Conservation (phyloP, 2,113 vertebrate genomes). For the Gymnocephalus cernua region DNA sequence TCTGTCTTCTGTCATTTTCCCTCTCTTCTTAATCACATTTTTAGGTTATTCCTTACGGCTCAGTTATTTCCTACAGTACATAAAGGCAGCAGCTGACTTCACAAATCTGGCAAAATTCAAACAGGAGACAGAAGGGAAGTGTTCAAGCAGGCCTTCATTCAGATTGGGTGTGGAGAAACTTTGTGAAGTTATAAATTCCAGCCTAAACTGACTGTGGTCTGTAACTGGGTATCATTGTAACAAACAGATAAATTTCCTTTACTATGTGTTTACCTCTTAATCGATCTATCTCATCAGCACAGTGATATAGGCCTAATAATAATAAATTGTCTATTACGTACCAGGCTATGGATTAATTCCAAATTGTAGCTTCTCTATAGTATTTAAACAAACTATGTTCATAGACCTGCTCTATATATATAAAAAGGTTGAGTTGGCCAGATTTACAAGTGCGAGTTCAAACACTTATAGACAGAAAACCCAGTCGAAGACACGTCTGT, state of each 20-base stretch:
- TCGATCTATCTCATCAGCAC: background rate
- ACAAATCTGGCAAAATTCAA: constrained; percentile 51
- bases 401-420: background rate
- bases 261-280: background rate
- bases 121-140: constrained; percentile 11
- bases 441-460: constrained; percentile 23
- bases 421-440: background rate
- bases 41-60: background rate
- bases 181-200: background rate
- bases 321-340: no score
- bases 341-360: background rate
- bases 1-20: background rate
- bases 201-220: background rate
- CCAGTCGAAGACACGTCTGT: constrained; percentile 35
- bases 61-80: constrained; percentile 19
- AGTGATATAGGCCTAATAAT: no score
- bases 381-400: background rate
- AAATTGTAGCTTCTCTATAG: background rate
- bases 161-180: constrained; percentile 27
- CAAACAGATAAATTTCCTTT: background rate
- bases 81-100: constrained; percentile 65
- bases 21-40: background rate
- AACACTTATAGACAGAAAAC: constrained; percentile 37
- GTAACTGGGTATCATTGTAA: background rate
- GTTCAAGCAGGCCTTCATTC: constrained; percentile 9